Conservation (phyloP, 2,113 vertebrate species). For the Trogon surrucura region DNA sequence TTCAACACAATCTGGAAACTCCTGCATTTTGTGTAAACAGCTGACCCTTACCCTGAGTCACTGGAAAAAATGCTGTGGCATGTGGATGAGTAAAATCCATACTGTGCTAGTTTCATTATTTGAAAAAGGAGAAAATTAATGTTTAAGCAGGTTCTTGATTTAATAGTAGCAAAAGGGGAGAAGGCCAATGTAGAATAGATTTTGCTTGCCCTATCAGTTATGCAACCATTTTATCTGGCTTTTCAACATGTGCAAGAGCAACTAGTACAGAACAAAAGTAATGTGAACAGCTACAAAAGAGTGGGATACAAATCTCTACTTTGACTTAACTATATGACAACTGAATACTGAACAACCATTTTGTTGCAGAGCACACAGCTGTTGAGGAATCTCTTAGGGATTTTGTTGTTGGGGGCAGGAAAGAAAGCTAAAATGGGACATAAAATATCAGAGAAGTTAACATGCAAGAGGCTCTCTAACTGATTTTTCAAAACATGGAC, state of each 20-base stretch:
- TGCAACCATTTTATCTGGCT: background rate
- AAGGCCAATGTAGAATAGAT: background rate
- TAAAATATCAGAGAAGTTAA: background rate
- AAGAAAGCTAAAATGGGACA: background rate
- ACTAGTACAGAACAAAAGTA: background rate
- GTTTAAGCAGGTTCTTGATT: slow-evolving; percentile 21
- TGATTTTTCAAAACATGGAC: background rate
- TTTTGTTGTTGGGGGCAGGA: background rate
- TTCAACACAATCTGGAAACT: slow-evolving; percentile 77
- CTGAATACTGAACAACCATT: background rate
- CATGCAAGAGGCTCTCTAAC: background rate
- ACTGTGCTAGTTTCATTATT: slow-evolving; percentile 47
- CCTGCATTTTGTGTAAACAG: slow-evolving; percentile 68
- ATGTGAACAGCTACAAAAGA: background rate
- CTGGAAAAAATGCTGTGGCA: slow-evolving; percentile 69
- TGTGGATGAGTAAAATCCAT: slow-evolving; percentile 68
- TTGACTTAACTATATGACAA: background rate
- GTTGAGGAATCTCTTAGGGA: background rate
- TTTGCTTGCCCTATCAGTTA: background rate
- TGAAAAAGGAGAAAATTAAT: slow-evolving; percentile 57
- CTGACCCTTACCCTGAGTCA: slow-evolving; percentile 77
- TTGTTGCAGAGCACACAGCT: background rate
- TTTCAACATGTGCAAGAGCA: background rate
- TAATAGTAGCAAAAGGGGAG: background rate
- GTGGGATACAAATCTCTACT: background rate